These are phyloP conservation scores for Lacerta viridis DNA, from an alignment of 2,797 vertebrate species.

Conservation along the genomic window DNA sequence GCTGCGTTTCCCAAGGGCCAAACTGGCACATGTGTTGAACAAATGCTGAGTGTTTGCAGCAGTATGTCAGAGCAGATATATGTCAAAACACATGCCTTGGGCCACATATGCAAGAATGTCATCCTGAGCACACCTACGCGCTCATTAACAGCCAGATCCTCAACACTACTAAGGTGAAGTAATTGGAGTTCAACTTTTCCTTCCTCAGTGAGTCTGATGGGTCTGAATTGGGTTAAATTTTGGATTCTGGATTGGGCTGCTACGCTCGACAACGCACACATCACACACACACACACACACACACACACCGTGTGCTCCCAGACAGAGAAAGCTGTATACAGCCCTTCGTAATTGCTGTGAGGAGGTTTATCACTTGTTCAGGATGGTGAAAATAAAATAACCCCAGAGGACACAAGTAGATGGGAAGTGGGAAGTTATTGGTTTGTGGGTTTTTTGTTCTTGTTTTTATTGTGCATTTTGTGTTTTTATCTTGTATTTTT, in stretches of 20 bases:
- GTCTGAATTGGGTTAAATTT: background rate
- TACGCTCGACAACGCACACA: background rate
- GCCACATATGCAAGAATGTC: background rate
- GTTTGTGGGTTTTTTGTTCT: too few species aligned
- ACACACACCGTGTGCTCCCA: too few species aligned
- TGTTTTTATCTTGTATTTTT: too few species aligned
- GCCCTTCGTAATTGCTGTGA: background rate
- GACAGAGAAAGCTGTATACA: background rate
- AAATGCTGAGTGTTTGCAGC: slow-evolving; percentile 24
- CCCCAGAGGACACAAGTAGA: background rate
- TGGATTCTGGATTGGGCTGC: background rate
- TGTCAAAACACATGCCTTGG: background rate
- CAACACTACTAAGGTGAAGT: background rate
- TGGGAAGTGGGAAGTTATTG: background rate
- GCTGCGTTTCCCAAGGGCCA: slow-evolving; percentile 43
- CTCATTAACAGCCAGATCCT: background rate
- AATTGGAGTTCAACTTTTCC: background rate
- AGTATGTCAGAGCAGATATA: slow-evolving; percentile 7
- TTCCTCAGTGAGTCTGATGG: background rate
- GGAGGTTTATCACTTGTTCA: background rate
- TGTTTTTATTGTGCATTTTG: too few species aligned
- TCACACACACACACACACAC: too few species aligned
- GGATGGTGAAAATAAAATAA: background rate
- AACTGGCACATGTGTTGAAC: slow-evolving; percentile 40
- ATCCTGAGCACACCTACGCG: background rate